Conservation (phyloP, 2,888 invertebrate species). For the Ptycholaimellus sp. region DNA sequence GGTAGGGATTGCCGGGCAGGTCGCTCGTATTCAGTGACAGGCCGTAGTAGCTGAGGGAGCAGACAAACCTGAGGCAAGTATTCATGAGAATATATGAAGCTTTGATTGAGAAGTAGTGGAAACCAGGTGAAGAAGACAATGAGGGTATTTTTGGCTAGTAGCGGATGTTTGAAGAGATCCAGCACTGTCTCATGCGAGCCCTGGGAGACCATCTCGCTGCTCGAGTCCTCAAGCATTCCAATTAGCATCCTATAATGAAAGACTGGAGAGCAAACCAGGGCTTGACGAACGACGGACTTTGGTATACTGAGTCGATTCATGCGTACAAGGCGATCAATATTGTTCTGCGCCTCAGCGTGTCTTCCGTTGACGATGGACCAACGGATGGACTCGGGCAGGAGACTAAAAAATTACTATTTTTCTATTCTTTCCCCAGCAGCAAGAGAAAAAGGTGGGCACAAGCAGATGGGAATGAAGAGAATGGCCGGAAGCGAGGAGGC, state of each 20-base stretch:
- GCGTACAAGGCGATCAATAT: background rate
- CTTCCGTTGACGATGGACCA: conserved; percentile 4
- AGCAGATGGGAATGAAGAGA: conserved; percentile 3
- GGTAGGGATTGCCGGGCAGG: conserved; percentile 6
- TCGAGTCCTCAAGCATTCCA: no score
- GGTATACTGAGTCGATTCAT: background rate
- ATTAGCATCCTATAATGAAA: no score
- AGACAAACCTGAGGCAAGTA: conserved; percentile 6
- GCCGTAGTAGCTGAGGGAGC: conserved; percentile 7
- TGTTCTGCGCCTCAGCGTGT: conserved; percentile 4
- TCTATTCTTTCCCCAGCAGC: background rate
- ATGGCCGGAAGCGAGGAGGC: background rate
- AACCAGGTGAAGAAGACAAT: conserved; percentile 4
- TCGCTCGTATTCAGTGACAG: conserved; percentile 5
- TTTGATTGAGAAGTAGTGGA: background rate
- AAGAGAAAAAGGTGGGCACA: conserved; percentile 1
- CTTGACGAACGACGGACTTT: background rate
- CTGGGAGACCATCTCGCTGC: no score
- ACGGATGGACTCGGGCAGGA: conserved; percentile 6
- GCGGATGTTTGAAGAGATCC: conserved; percentile 1
- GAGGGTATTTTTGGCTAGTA: conserved; percentile 1
- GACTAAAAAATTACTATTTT: background rate
- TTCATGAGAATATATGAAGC: background rate
- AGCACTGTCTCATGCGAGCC: background rate
- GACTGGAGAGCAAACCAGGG: background rate